These are phyloP conservation scores for Labroides dimidiatus DNA, from an alignment of 2,797 vertebrate genomes.

Conservation along the genomic window DNA sequence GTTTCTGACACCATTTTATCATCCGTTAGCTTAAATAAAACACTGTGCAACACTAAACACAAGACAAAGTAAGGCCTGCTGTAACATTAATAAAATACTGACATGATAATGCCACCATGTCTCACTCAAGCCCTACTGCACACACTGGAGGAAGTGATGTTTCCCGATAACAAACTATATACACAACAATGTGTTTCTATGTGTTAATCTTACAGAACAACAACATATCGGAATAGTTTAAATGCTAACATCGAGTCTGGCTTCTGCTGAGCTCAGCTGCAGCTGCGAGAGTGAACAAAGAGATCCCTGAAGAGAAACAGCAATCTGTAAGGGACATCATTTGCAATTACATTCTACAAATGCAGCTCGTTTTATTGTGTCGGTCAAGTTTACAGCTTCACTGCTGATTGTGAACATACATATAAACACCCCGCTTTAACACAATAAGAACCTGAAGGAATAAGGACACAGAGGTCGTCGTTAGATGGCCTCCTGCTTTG, in stretches of 20 bases:
- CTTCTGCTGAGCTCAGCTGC: conserved; percentile 38
- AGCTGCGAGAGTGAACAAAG: conserved; percentile 53
- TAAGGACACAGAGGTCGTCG: conserved; percentile 23
- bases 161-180: conserved; percentile 52
- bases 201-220: conserved; percentile 35
- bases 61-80: conserved; percentile 70
- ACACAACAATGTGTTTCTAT: conserved; percentile 40
- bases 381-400: conserved; percentile 62
- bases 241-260: conserved; percentile 26
- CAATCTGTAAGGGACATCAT: conserved; percentile 37
- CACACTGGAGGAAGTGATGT: conserved; percentile 54
- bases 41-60: conserved; percentile 77
- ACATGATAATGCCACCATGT: conserved; percentile 63
- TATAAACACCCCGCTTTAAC: conserved; percentile 55
- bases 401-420: conserved; percentile 41
- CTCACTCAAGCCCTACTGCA: conserved; percentile 53
- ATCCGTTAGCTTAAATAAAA: conserved; percentile 63
- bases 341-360: conserved; percentile 39
- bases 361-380: conserved; percentile 55
- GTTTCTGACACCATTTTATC: conserved; percentile 37
- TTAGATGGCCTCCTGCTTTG: conserved; percentile 97
- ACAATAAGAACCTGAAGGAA: conserved; percentile 46
- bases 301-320: conserved; percentile 52
- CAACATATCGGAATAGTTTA: conserved; percentile 24
- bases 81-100: conserved; percentile 83